phyloP scores from a whole-genome alignment of 1,140 invertebrate species.

The Drosophila quadrilineata region DNA sequence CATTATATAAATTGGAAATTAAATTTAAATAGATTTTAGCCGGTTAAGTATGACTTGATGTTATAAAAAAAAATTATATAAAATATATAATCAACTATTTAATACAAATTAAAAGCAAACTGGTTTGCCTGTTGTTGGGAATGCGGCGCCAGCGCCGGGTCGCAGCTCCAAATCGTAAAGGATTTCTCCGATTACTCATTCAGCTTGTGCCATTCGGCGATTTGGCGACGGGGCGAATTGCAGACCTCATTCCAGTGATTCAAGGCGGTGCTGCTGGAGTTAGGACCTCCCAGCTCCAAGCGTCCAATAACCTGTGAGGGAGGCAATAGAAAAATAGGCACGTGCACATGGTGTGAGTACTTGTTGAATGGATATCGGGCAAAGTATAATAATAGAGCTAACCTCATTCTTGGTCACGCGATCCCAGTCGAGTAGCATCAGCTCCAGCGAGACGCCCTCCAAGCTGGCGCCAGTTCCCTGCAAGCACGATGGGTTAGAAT shows the following conservation, averaged over 20 bases:
- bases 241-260: conserved; percentile 98
- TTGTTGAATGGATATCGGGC: not conserved
- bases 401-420: conserved; percentile 98
- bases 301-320: conserved; percentile 92
- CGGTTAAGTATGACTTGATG: too few species aligned
- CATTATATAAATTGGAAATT: not conserved
- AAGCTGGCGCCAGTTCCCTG: conserved; percentile 88
- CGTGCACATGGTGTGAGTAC: not conserved
- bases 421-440: conserved; percentile 97
- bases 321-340: not conserved
- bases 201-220: conserved; percentile 99
- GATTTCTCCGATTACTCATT: conserved; percentile 86
- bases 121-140: conserved; percentile 29
- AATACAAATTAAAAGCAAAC: not conserved
- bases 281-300: conserved; percentile 92
- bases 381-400: conserved; percentile 37
- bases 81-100: not conserved
- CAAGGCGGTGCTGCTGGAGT: conserved; percentile 89
- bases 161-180: conserved; percentile 12
- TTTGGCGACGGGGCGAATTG: conserved; percentile 97
- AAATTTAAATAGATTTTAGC: too few species aligned
- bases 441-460: conserved; percentile 94
- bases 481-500: conserved; percentile 21
- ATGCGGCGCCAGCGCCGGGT: conserved; percentile 56
- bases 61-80: conserved; percentile 5